Evolutionary conservation across 2,888 invertebrate species (phyloP).

Genomic region (Stenichneumon culpator): DNA sequence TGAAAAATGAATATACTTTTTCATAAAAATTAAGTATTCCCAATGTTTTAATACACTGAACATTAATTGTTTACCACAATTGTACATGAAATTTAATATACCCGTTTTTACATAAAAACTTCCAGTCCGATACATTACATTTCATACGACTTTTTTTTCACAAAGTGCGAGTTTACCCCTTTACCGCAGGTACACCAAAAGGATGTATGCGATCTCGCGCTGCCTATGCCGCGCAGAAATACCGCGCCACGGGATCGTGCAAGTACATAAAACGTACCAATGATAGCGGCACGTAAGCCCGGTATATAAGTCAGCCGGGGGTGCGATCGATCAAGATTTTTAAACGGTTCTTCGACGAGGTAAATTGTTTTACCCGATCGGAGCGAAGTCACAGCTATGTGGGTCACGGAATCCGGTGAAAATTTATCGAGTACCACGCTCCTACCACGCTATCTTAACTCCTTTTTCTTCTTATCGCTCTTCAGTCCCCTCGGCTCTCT

Average conservation of each 20-base stretch:
- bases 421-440: slow-evolving; percentile 63
- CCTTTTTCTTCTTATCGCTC: slow-evolving; percentile 61
- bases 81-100: no score
- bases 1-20: no score
- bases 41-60: no score
- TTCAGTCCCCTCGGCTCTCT: slow-evolving; percentile 63
- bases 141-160: no score
- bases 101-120: no score
- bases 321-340: slow-evolving; percentile 64
- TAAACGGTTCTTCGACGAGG: slow-evolving; percentile 59
- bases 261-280: slow-evolving; percentile 13
- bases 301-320: slow-evolving; percentile 35
- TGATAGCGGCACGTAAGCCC: slow-evolving; percentile 5
- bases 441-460: slow-evolving; percentile 51
- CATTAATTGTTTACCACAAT: no score
- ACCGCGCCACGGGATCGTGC: neutral
- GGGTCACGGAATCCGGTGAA: slow-evolving; percentile 66
- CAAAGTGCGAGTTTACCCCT: no score
- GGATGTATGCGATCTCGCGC: no score
- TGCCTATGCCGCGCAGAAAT: no score
- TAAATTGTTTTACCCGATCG: slow-evolving; percentile 65
- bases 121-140: no score
- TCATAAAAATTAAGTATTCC: no score
- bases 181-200: no score
- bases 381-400: slow-evolving; percentile 59